A percentile compares a stretch with the other conserved stretches of the same genome.
Evolutionary conservation across 2,113 vertebrate genomes (phyloP).

Genomic region (Ophthalmolycus amberensis): DNA sequence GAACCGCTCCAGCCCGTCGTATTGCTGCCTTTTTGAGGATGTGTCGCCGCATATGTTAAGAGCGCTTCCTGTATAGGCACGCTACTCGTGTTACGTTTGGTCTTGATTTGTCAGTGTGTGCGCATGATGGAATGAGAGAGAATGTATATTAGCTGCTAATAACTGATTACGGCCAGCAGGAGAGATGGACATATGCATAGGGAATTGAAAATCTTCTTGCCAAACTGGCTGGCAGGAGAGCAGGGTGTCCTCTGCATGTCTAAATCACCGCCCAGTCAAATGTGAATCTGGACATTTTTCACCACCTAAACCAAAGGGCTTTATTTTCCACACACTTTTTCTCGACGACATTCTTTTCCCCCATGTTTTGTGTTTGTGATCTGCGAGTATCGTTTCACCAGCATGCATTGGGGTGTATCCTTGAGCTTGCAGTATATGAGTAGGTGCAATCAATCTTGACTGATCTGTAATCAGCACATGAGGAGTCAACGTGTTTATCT

Average conservation of each 20-base stretch:
- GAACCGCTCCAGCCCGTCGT: not conserved
- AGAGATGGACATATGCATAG: slow-evolving; percentile 61
- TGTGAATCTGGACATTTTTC: slow-evolving; percentile 3
- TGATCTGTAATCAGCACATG: slow-evolving; percentile 59
- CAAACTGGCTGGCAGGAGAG: slow-evolving; percentile 36
- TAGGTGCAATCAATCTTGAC: slow-evolving; percentile 39
- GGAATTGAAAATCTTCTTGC: slow-evolving; percentile 62
- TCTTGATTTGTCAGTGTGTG: slow-evolving; percentile 1
- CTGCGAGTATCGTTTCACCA: not conserved
- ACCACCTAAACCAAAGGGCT: slow-evolving; percentile 6
- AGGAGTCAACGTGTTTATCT: slow-evolving; percentile 60
- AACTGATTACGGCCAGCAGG: slow-evolving; percentile 25
- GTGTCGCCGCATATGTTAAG: slow-evolving; percentile 28
- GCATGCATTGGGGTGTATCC: slow-evolving; percentile 14
- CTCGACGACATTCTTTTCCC: no score
- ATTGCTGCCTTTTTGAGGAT: not conserved
- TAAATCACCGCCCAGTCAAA: slow-evolving; percentile 5
- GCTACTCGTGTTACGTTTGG: not conserved
- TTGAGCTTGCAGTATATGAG: slow-evolving; percentile 19
- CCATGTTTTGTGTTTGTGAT: not conserved
- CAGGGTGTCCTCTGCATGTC: slow-evolving; percentile 37
- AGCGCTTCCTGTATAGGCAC: not conserved
- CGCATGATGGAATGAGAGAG: slow-evolving; percentile 12
- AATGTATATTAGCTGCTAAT: slow-evolving; percentile 50
- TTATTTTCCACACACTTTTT: not conserved